These are phyloP conservation scores for Dicycla oo DNA, from an alignment of 2,888 invertebrate genomes.

Conservation along the genomic window DNA sequence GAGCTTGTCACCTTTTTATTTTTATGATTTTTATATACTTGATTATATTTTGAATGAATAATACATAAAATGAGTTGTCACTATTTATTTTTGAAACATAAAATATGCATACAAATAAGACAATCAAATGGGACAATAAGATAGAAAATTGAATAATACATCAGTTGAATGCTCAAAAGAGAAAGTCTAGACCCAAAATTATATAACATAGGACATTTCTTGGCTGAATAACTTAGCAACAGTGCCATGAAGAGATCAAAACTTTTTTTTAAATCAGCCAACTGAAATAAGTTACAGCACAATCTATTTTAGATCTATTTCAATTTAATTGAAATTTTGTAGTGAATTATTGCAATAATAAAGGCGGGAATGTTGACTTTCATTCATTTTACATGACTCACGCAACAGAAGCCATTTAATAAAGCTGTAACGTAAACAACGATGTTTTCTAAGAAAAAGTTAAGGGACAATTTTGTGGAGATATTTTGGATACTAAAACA, in stretches of 20 bases:
- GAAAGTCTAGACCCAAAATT: slow-evolving; percentile 69
- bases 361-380: slow-evolving; percentile 63
- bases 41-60: slow-evolving; percentile 2
- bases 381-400: slow-evolving; percentile 76
- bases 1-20: no score
- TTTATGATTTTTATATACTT: no score
- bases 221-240: slow-evolving; percentile 46
- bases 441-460: slow-evolving; percentile 61
- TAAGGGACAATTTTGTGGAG: slow-evolving; percentile 49
- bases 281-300: slow-evolving; percentile 8
- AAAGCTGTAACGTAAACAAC: slow-evolving; percentile 67
- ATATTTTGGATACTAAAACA: slow-evolving; percentile 33
- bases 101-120: background rate
- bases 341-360: slow-evolving; percentile 17
- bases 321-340: slow-evolving; percentile 6
- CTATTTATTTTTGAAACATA: slow-evolving; percentile 16
- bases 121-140: background rate
- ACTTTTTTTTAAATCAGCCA: slow-evolving; percentile 22
- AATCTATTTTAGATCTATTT: background rate
- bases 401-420: slow-evolving; percentile 64
- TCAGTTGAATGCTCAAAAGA: slow-evolving; percentile 46
- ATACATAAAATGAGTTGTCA: slow-evolving; percentile 3
- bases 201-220: slow-evolving; percentile 67
- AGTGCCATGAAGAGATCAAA: slow-evolving; percentile 35
- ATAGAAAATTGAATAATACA: slow-evolving; percentile 7